Evolutionary conservation across 2,113 vertebrate species (phyloP), one percentile per base, ranked within the genome.

Genomic region (Oxygymnocypris stewartii): DNA sequence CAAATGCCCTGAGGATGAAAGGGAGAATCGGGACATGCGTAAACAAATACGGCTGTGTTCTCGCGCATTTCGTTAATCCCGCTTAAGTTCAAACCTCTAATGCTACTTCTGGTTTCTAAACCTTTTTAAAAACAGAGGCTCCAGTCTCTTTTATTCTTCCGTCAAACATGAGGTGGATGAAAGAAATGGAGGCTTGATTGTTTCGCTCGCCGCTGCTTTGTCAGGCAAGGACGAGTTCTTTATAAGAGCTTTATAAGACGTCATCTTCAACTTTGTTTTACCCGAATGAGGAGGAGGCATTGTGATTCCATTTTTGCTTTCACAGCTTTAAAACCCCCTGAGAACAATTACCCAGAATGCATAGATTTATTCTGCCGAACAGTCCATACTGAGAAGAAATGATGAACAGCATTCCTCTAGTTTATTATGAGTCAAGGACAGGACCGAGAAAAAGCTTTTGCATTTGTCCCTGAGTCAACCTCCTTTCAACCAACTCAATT

Each of bases 61-160:
- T 85, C 86, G 82, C 76, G 13, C 31, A 78, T 20, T 14, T 37
- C 44, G 79, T 73, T 92, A 92, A 92, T 91, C 90, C 90, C 87
- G 69, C 89, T 93, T 92, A 91, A 92, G 35, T 92, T 88, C 87
- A 89, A 88, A 88, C 90, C 88, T 91, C 90, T 73, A 75, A 82
- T 87, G 88, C 69, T 85, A 75, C 85, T 90, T 87, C 79, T 86
- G 63, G 8, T 61, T 61, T 85, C 91, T 79, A 84, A 89, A 90
- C 90, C 31, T 9, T 59, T 83, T 69, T 82, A 79, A 90, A 89
- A 89, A 35, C 31, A 86, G 28, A 89, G 85, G 80, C 86, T 86
- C 85, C 88, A 84, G 89, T 82, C 80, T 89, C 84, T 86, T 69
- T 85, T 63, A 85, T 79, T 44, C 16, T 85, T 71, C 54, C 6